Conservation (phyloP, 2,113 vertebrate genomes). For the Mormyrus lacerda region DNA sequence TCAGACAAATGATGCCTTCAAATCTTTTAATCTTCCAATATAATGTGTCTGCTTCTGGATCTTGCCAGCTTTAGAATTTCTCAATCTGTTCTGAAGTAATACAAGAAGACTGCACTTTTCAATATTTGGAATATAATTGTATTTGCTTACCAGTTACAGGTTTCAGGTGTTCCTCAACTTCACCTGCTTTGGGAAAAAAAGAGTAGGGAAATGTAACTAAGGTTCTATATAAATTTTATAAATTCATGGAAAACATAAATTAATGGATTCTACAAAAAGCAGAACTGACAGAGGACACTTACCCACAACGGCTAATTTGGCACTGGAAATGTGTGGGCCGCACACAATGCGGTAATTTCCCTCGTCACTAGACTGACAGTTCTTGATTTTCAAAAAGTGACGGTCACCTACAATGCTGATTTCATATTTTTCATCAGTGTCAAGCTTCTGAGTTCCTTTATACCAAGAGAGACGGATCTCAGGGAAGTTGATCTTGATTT, state of each 20-base stretch:
- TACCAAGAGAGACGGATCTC: slow-evolving; percentile 96
- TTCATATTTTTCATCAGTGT: slow-evolving; percentile 75
- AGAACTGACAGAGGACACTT: slow-evolving; percentile 41
- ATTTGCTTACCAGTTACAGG: slow-evolving; percentile 82
- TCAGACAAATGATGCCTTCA: slow-evolving; percentile 69
- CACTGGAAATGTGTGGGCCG: slow-evolving; percentile 90
- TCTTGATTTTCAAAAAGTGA: slow-evolving; percentile 77
- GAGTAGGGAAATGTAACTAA: slow-evolving; percentile 20
- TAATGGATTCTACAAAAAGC: not conserved
- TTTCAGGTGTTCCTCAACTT: slow-evolving; percentile 81
- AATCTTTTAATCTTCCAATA: slow-evolving; percentile 67
- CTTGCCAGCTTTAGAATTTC: slow-evolving; percentile 77
- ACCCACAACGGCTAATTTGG: slow-evolving; percentile 84
- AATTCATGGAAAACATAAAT: not conserved
- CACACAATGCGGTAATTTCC: slow-evolving; percentile 92
- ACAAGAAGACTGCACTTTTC: slow-evolving; percentile 81
- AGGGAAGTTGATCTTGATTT: slow-evolving; percentile 90
- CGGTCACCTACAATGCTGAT: slow-evolving; percentile 73
- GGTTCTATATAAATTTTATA: not conserved
- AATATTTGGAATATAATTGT: slow-evolving; percentile 72
- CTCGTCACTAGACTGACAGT: slow-evolving; percentile 77
- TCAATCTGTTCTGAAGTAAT: slow-evolving; percentile 67
- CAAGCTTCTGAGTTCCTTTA: slow-evolving; percentile 88
- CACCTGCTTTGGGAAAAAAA: slow-evolving; percentile 62
- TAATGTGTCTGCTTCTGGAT: slow-evolving; percentile 81